Evolutionary conservation across 2,797 vertebrate species (phyloP).

Genomic region (Myotis findleyi): DNA sequence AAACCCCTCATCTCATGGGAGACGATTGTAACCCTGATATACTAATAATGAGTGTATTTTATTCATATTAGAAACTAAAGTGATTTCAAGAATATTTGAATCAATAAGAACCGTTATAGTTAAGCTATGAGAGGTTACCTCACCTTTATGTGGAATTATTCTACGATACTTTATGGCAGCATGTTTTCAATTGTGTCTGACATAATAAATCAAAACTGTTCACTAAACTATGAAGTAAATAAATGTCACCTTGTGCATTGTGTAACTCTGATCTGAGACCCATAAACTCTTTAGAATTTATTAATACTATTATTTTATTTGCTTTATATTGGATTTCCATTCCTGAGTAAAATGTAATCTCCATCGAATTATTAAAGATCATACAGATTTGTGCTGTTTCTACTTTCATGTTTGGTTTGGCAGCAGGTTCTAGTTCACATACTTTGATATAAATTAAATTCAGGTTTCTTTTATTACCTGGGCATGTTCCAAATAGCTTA

Average conservation of each 20-base stretch:
- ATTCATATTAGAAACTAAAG: background rate
- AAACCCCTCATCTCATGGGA: background rate
- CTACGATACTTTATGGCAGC: conserved; percentile 10
- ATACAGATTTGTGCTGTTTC: conserved; percentile 32
- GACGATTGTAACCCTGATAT: background rate
- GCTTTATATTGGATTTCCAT: conserved; percentile 67
- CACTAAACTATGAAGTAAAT: conserved; percentile 52
- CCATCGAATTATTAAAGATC: conserved; percentile 45
- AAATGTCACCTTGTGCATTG: conserved; percentile 46
- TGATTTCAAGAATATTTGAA: conserved; percentile 32
- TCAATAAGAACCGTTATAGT: background rate
- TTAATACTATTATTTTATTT: conserved; percentile 58
- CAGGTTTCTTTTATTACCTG: conserved; percentile 41
- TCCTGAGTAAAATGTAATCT: conserved; percentile 37
- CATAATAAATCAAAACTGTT: conserved; percentile 42
- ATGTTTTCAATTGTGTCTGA: conserved; percentile 61
- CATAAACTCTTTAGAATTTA: conserved; percentile 61
- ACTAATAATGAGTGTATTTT: background rate
- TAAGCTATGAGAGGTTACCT: background rate
- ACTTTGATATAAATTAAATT: conserved; percentile 56
- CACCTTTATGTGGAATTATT: conserved; percentile 48
- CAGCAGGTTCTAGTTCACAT: conserved; percentile 12
- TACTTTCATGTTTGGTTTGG: conserved; percentile 55
- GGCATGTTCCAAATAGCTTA: conserved; percentile 43
- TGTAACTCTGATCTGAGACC: background rate